A percentile compares a stretch with the other conserved stretches of the same genome.
Conservation (phyloP, 2,797 vertebrate species). For the Argentina silus region DNA sequence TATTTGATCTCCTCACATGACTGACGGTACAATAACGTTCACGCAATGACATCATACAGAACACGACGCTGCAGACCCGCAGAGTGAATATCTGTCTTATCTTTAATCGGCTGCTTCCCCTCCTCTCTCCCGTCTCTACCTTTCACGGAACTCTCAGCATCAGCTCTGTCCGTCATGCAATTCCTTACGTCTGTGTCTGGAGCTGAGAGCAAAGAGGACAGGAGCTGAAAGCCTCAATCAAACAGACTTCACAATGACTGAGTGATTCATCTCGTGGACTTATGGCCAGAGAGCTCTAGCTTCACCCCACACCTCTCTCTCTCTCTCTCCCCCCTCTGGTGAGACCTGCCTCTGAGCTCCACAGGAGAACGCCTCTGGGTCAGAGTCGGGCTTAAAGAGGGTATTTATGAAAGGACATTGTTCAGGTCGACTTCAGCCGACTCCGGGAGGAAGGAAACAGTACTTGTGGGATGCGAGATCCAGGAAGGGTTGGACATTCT, state of each 20-base stretch:
- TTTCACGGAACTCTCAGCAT: no score
- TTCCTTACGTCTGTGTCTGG: no score
- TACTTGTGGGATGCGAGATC: neutral
- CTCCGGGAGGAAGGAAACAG: constrained; percentile 29
- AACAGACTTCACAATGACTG: neutral
- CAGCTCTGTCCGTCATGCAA: no score
- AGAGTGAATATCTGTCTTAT: no score
- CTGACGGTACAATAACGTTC: no score
- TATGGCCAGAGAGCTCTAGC: neutral
- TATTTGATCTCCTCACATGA: no score
- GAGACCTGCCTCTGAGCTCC: no score
- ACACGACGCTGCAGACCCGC: no score
- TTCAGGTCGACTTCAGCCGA: neutral
- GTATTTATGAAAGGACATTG: neutral
- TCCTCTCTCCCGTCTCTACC: no score
- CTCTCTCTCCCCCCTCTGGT: neutral
- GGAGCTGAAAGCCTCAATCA: neutral
- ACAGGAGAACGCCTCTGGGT: no score
- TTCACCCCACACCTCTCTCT: neutral
- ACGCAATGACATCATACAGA: no score
- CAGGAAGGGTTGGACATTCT: neutral
- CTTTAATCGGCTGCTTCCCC: no score
- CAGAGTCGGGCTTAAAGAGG: neutral
- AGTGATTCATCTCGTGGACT: neutral
- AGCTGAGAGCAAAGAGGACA: neutral